phyloP scores from a whole-genome alignment of 2,797 vertebrate species.

The Okamejei kenojei region DNA sequence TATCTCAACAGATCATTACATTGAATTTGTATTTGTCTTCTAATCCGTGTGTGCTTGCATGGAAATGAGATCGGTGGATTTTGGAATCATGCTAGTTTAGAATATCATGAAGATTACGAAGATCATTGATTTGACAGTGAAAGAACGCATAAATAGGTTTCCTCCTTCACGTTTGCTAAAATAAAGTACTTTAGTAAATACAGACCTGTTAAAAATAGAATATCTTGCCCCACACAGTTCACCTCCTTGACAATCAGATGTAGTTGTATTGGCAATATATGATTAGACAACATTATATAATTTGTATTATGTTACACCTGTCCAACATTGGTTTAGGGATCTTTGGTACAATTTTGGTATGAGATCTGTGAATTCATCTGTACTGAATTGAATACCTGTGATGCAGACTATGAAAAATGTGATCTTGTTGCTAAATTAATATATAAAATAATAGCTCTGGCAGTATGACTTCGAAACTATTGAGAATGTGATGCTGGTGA shows the following conservation, averaged over 20 bases:
- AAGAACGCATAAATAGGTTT: neutral
- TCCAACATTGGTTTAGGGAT: neutral
- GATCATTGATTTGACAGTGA: slow-evolving; percentile 11
- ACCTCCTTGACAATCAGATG: slow-evolving; percentile 29
- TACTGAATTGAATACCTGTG: slow-evolving; percentile 3
- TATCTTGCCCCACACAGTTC: neutral
- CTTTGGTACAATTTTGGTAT: neutral
- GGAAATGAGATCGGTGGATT: neutral
- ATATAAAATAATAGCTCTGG: slow-evolving; percentile 7
- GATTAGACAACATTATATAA: neutral
- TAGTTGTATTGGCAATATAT: slow-evolving; percentile 22
- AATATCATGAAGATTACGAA: too few relatives aligned
- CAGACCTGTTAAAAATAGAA: neutral
- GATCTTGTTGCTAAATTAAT: slow-evolving; percentile 6
- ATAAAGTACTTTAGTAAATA: neutral
- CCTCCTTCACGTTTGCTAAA: neutral
- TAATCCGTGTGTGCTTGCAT: neutral
- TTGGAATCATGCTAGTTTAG: neutral
- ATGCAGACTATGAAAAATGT: neutral
- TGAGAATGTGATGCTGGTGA: neutral
- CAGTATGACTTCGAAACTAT: neutral
- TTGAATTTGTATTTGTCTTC: neutral
- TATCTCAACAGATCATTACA: neutral
- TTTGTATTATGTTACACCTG: neutral
- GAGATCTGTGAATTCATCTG: slow-evolving; percentile 2